Evolutionary conservation across 2,113 vertebrate genomes (phyloP), one percentile per base, ranked within the genome.

Genomic region (Catharus bicknelli): DNA sequence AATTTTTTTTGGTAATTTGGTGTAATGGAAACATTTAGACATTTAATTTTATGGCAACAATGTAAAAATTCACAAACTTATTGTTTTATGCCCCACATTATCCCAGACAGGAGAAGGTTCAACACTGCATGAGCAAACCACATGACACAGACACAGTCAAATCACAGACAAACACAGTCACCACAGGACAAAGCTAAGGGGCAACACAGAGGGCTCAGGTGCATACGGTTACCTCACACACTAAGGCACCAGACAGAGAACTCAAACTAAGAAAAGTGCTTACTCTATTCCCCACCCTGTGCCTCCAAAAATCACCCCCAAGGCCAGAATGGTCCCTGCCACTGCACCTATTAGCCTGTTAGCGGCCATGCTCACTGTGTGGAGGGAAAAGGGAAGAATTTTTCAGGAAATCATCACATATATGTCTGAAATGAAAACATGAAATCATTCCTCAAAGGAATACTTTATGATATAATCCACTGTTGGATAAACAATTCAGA

Each of bases 291-390:
- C 99, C 99, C 99, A 99, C 99, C 99, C 99, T 98, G 99, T 99
- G 98, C 99, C 99, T 99, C 99, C 99, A 99, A 99, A 99, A 98
- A 99, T 99, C 99, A 99, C 99, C 99, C 99, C 99, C 98, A 99
- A 99, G 98, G 99, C 99, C 99, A 99, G 99, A 99, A 99, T 98
- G 98, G 99, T 99, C 99, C 99, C 99, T 97, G 99, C 99, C 98
- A 99, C 99, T 96, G 99, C 99, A 98, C 99, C 99, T 99, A 99
- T 99, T 96, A 99, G 99, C 98, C 99, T 99, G 99, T 99, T 99
- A 98, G 99, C 99, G 92, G 99, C 99, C 99, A 99, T 98, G 99
- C 98, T 99, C 99, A 99, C 99, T 99, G 99, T 99, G 98, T 77
- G 98, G 98, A 99, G 98, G 99, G 98, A 99, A 99, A 99, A 99